phyloP scores from a whole-genome alignment of 2,888 invertebrate species.

The Ernsta delagoae region DNA sequence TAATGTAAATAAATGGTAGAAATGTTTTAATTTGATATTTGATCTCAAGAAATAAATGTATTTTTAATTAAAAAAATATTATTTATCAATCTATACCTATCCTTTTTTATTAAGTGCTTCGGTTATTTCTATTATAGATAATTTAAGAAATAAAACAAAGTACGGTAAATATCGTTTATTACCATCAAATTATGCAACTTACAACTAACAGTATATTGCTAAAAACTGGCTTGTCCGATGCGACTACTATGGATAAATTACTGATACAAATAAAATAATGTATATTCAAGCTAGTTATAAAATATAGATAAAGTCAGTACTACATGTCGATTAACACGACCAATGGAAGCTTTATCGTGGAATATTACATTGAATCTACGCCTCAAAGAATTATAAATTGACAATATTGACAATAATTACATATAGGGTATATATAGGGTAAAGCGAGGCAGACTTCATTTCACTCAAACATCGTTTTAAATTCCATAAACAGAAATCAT shows the following conservation, averaged over 20 bases:
- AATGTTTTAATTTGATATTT: too few species aligned
- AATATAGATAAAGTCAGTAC: conserved; percentile 55
- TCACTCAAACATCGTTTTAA: conserved; percentile 17
- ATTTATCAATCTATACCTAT: too few species aligned
- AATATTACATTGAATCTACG: conserved; percentile 20
- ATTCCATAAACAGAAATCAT: conserved; percentile 11
- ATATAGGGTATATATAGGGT: conserved; percentile 49
- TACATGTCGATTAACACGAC: conserved; percentile 47
- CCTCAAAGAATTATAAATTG: conserved; percentile 29
- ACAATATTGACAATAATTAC: conserved; percentile 42
- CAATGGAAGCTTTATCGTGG: conserved; percentile 38
- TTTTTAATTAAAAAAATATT: too few species aligned
- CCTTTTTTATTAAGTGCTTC: too few species aligned
- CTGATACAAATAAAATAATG: conserved; percentile 46
- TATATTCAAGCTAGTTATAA: conserved; percentile 44
- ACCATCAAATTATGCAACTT: conserved; percentile 75
- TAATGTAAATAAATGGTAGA: too few species aligned
- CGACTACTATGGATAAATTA: conserved; percentile 62
- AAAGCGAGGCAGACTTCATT: conserved; percentile 35
- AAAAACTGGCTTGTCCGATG: conserved; percentile 69
- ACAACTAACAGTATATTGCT: conserved; percentile 63
- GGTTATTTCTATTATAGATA: too few species aligned
- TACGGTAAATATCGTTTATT: conserved; percentile 75
- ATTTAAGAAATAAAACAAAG: conserved; percentile 42
- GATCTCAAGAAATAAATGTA: too few species aligned